Conservation (phyloP, 2,113 vertebrate species). For the Mixornis gularis region DNA sequence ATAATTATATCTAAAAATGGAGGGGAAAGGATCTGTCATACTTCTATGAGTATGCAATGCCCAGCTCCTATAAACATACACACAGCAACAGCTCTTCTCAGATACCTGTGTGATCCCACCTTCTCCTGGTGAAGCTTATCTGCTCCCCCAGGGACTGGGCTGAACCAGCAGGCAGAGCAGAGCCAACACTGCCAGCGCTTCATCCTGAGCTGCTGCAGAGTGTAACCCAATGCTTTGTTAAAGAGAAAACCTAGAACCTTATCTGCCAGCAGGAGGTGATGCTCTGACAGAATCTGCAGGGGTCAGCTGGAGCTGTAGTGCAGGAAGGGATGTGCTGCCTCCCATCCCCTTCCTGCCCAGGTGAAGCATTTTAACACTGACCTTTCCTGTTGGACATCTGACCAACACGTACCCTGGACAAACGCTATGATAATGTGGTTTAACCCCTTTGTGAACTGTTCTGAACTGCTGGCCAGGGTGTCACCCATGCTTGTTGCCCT, state of each 20-base stretch:
- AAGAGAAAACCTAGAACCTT: background rate
- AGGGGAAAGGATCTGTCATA: background rate
- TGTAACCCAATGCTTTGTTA: background rate
- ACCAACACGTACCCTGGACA: background rate
- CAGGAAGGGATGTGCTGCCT: background rate
- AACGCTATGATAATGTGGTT: background rate
- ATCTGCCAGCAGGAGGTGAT: background rate
- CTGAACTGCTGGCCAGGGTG: background rate
- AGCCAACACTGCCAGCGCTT: background rate
- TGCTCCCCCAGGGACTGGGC: background rate
- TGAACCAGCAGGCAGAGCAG: background rate
- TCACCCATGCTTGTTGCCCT: background rate
- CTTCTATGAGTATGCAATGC: background rate
- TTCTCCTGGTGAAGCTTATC: background rate
- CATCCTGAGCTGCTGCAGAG: background rate
- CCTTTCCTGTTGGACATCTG: background rate
- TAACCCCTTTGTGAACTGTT: background rate
- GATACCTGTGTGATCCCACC: background rate
- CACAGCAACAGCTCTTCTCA: background rate
- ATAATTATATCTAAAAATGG: background rate
- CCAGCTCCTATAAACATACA: background rate
- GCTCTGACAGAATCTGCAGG: background rate
- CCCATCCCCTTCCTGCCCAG: fast-evolving
- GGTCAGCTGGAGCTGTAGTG: background rate
- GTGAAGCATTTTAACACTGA: background rate